phyloP scores from a whole-genome alignment of 1,140 invertebrate species.

The Orius insidiosus region DNA sequence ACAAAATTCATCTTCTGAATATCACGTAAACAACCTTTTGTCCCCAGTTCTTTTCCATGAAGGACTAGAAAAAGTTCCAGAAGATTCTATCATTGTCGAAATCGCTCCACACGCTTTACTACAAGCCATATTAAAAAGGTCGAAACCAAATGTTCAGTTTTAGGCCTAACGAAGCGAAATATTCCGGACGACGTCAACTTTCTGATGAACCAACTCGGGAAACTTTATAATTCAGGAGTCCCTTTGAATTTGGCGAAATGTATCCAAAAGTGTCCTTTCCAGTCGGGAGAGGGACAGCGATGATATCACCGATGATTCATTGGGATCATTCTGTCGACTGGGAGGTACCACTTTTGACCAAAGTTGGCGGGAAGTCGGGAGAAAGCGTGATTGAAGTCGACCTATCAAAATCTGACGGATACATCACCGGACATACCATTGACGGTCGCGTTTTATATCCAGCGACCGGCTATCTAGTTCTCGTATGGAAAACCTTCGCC shows the following conservation, averaged over 20 bases:
- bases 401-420: constrained; percentile 53
- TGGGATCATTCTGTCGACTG: constrained; percentile 84
- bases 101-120: constrained; percentile 79
- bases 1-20: constrained; percentile 34
- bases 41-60: constrained; percentile 28
- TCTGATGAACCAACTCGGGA: constrained; percentile 54
- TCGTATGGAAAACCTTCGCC: constrained; percentile 86
- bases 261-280: constrained; percentile 63
- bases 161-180: constrained; percentile 58
- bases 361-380: constrained; percentile 16
- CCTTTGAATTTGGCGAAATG: constrained; percentile 56
- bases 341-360: constrained; percentile 51
- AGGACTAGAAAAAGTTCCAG: constrained; percentile 9
- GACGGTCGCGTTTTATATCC: constrained; percentile 89
- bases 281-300: constrained; percentile 74
- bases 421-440: constrained; percentile 74
- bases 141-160: constrained; percentile 20
- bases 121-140: constrained; percentile 43
- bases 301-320: constrained; percentile 60
- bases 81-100: constrained; percentile 27
- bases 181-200: constrained; percentile 44
- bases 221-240: constrained; percentile 61
- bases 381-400: constrained; percentile 30
- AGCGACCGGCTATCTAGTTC: constrained; percentile 80
- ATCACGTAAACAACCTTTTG: constrained; percentile 44